phyloP scores from a whole-genome alignment of 2,113 vertebrate species.

The Gadus chalcogrammus region DNA sequence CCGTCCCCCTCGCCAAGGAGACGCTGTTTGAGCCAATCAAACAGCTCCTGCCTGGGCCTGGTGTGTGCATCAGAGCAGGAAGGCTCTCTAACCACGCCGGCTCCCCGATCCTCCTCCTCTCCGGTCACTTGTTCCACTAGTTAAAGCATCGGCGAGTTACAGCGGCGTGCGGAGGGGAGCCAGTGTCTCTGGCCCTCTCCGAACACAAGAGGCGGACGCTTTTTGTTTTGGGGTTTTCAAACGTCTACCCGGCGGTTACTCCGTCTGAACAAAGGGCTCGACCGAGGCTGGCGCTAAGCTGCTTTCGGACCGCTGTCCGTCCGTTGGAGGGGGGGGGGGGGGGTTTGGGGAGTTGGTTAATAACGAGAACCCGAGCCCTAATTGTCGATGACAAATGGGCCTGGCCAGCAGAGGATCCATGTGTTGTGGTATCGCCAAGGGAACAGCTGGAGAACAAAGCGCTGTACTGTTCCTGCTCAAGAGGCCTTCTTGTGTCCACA shows the following conservation, averaged over 20 bases:
- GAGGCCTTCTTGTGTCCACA: slow-evolving; percentile 40
- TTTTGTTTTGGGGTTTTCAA: not conserved
- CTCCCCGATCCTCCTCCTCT: no score
- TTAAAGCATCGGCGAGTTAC: not conserved
- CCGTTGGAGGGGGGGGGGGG: no score
- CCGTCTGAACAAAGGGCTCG: slow-evolving; percentile 18
- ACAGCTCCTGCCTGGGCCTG: not conserved
- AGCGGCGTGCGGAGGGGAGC: not conserved
- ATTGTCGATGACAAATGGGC: slow-evolving; percentile 51
- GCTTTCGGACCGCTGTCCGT: no score
- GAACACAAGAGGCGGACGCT: not conserved
- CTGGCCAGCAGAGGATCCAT: slow-evolving; percentile 35
- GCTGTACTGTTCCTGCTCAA: slow-evolving; percentile 50
- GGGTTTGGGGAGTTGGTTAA: no score
- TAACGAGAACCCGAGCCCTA: not conserved
- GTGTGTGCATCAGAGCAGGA: slow-evolving; percentile 11
- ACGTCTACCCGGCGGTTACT: slow-evolving; percentile 2
- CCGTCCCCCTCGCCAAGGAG: slow-evolving; percentile 18
- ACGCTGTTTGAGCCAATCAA: not conserved
- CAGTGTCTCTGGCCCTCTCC: not conserved
- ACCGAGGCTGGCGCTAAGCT: not conserved
- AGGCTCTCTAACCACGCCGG: not conserved
- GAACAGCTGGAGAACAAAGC: slow-evolving; percentile 63
- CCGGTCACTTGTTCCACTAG: no score
- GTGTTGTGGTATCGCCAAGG: slow-evolving; percentile 32